Evolutionary conservation across 2,113 vertebrate genomes (phyloP).

Genomic region (Progne subis): DNA sequence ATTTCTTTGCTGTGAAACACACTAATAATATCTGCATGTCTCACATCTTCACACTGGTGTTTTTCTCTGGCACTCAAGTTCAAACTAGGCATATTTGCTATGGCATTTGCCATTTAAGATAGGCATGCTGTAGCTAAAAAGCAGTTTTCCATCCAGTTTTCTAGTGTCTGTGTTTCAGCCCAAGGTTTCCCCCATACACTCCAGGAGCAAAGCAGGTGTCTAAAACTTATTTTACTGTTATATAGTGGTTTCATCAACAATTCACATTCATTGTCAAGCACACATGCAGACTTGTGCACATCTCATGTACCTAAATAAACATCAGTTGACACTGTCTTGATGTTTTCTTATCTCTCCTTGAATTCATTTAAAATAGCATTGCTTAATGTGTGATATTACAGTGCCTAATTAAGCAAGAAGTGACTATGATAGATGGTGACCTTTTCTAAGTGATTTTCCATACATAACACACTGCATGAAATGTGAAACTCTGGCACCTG

Average conservation of each 20-base stretch:
- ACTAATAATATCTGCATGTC: background rate
- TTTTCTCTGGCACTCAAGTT: background rate
- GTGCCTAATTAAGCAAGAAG: conserved; percentile 15
- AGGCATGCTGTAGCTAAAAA: background rate
- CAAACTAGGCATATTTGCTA: background rate
- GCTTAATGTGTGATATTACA: background rate
- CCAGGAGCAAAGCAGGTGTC: background rate
- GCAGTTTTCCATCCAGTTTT: background rate
- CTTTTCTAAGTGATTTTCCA: conserved; percentile 17
- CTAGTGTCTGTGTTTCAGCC: background rate
- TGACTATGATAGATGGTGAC: background rate
- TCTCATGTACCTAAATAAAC: background rate
- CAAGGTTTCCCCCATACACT: background rate
- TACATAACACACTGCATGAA: background rate
- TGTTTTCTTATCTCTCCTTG: background rate
- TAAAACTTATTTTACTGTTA: background rate
- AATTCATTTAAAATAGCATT: background rate
- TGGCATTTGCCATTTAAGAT: background rate
- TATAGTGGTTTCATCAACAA: background rate
- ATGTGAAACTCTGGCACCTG: background rate
- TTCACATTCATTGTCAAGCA: background rate
- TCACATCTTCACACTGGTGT: background rate
- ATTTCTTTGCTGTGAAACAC: background rate
- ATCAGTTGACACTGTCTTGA: background rate
- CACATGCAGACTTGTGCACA: fast-evolving